Percentiles rank a stretch among this genome's conserved stretches.
phyloP scores from a whole-genome alignment of 2,888 invertebrate species.

The Parnassius mnemosyne region DNA sequence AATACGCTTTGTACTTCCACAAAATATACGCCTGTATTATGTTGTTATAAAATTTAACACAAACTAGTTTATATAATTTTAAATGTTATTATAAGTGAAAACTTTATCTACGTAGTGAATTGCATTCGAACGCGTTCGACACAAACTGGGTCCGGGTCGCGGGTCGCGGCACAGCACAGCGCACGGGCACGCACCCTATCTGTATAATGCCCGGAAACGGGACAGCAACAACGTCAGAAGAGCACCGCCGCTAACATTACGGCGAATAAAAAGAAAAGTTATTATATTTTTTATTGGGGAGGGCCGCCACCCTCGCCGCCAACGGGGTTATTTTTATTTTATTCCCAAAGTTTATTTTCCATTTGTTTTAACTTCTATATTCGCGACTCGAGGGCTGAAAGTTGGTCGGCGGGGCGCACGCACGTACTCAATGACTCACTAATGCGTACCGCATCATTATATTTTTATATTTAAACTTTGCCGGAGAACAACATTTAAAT shows the following conservation, averaged over 20 bases:
- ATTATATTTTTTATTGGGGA: conserved; percentile 80
- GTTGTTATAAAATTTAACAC: too few relatives aligned
- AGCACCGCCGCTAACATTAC: conserved; percentile 75
- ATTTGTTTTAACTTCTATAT: conserved; percentile 79
- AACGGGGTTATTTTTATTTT: conserved; percentile 80
- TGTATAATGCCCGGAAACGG: conserved; percentile 56
- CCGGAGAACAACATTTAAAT: conserved; percentile 75
- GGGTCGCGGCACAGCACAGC: conserved; percentile 22
- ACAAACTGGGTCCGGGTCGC: conserved; percentile 2
- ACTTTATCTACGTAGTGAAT: neutral
- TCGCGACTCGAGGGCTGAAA: conserved; percentile 71
- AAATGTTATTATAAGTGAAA: too few relatives aligned
- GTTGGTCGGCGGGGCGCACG: conserved; percentile 47
- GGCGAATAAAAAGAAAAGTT: conserved; percentile 80
- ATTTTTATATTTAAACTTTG: conserved; percentile 80
- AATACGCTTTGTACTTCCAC: too few relatives aligned
- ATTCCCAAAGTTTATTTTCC: conserved; percentile 80
- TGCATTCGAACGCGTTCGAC: conserved; percentile 7
- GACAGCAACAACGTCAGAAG: conserved; percentile 71
- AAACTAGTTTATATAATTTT: too few relatives aligned
- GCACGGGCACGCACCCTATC: conserved; percentile 55
- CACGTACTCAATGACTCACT: conserved; percentile 77
- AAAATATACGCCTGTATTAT: too few relatives aligned
- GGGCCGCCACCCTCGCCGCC: conserved; percentile 77
- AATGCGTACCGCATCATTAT: conserved; percentile 77